Base-by-base conservation (phyloP, 2,797 vertebrate species). In the Acropternis orthonyx region DNA sequence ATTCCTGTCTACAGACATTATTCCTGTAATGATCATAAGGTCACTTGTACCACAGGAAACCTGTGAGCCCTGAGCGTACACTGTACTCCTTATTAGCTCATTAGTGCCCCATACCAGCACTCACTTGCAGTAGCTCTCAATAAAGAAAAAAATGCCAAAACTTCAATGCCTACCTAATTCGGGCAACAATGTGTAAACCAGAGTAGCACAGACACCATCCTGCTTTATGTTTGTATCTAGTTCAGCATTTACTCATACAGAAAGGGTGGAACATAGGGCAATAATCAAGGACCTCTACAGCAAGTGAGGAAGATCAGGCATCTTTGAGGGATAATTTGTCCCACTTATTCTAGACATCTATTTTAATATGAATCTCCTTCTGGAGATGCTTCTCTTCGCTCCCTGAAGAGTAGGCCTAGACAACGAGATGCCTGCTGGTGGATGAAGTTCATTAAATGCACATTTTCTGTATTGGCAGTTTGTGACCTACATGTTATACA, bases 281-380 rank as follows among this genome's bases (percentile, higher is more conserved):
- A 41, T 74, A 83, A 85, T 23, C 61, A 80, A 37, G 56, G 65
- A 71, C 26, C 39, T 80, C 52, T 65, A 28, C 28, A 85, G 78
- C 46, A 83, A 91, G 87, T 1, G 7, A 68, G 51, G 19, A 85
- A 85, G 63, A 89, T 55, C 43, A 92, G 32, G 52, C 39, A 89
- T 20, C 87, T 94, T 85, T 36, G 39, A 89, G 81, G 89, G 52
- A 87, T 43, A 69, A 91, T 77, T 88, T 91, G 95, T 77, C 91
- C 94, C 75, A 94, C 21, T 93, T 93, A 92, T 28, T 88, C 61
- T 54, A 88, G 72, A 80, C 37, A 77, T n/a, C 24, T 92, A 77
- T 93, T 95, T 95, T 65, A 85, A 34, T 28, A 74, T 2, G 14
- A 63, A 44, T 77, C 32, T 85, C 81, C 72, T 93, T 67, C 89